These are phyloP conservation scores for Leucoraja erinaceus DNA, from an alignment of 2,113 vertebrate species.

Conservation along the genomic window DNA sequence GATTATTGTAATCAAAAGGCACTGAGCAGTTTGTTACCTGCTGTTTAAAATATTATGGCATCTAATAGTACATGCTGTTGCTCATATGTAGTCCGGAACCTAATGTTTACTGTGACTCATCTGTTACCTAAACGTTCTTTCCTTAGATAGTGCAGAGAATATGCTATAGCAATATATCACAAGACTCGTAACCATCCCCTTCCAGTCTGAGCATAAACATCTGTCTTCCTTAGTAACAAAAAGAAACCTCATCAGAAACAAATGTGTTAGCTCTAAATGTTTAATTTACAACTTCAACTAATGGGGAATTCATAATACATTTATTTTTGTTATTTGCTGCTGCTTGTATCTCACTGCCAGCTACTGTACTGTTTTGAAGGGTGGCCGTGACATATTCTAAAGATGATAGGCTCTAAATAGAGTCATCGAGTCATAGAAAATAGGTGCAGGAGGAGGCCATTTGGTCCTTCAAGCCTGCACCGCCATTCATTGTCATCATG, in stretches of 20 bases:
- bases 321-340: neutral
- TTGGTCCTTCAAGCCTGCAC: no score
- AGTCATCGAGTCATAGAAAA: no score
- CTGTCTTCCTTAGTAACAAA: neutral
- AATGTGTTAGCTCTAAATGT: neutral
- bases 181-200: neutral
- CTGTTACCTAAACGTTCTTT: neutral
- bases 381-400: neutral
- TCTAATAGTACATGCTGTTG: neutral
- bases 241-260: neutral
- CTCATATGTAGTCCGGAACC: neutral
- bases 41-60: conserved; percentile 3
- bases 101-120: neutral
- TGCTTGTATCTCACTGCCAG: neutral
- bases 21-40: neutral
- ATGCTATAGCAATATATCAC: neutral
- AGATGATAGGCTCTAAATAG: neutral
- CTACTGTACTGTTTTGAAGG: neutral
- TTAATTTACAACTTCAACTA: neutral
- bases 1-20: neutral
- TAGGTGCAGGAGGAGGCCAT: no score
- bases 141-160: neutral
- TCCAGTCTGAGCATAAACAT: neutral
- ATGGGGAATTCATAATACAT: neutral
- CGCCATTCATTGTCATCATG: no score